Conservation (phyloP, 2,797 vertebrate species). For the Heteromormyrus szaboi region DNA sequence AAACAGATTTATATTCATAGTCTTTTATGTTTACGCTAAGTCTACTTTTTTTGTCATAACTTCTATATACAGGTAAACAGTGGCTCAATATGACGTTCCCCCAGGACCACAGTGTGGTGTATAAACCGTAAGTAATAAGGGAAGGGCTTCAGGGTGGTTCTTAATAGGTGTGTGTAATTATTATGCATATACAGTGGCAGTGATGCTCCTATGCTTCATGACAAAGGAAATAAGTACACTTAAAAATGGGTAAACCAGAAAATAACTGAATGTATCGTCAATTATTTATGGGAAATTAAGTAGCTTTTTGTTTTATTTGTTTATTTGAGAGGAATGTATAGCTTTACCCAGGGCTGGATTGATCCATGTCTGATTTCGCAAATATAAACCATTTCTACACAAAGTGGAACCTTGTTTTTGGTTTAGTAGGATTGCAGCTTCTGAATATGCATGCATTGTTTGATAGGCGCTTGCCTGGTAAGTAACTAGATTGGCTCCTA, state of each 20-base stretch:
- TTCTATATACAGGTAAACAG: background rate
- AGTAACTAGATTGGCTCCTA: too few species aligned
- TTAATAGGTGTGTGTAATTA: background rate
- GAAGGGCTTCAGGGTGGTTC: background rate
- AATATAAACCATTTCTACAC: background rate
- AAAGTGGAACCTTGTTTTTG: background rate
- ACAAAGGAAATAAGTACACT: background rate
- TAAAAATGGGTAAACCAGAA: background rate
- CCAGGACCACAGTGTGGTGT: background rate
- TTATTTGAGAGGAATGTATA: background rate
- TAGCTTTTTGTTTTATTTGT: background rate
- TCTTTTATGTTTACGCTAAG: too few species aligned
- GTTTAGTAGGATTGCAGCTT: background rate
- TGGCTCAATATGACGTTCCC: background rate
- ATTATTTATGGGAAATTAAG: background rate
- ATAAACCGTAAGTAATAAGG: too few species aligned
- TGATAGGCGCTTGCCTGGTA: background rate
- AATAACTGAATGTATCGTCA: background rate
- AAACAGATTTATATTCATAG: too few species aligned
- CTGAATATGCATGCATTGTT: background rate
- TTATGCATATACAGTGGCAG: background rate
- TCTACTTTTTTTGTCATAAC: background rate
- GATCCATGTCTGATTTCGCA: background rate
- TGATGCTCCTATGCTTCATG: background rate
- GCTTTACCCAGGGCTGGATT: background rate